Base-by-base conservation (phyloP, 2,888 invertebrate species). In the Harpalus rufipes region DNA sequence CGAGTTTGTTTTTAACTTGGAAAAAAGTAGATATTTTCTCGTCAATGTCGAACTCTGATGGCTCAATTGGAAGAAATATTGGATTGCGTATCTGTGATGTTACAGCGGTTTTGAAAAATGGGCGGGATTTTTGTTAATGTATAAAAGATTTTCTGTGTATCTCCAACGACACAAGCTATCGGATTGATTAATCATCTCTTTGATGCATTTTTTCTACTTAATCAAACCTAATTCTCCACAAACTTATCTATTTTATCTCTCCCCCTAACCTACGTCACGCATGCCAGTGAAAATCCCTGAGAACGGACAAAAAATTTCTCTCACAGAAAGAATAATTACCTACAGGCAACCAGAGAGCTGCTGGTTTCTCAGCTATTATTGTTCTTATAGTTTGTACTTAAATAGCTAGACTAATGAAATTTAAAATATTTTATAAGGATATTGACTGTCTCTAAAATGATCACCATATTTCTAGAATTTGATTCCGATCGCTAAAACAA, bases 41-140 rank as follows among this genome's bases (percentile, higher is more conserved):
- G 76, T 44, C 51, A 76, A 44, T 14, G 21, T 76, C 51, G 76
- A 44, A n/a, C 16, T 16, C 76, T 18, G 51, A 76, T 76, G 21
- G 56, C 76, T 76, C 76, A 76, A 76, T 76, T 51, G 51, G 51
- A 76, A 44, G 76, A 76, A 56, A 56, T 76, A 76, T 76, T 56
- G 76, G 68, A 68, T 68, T 68, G 14, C 16, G 68, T 68, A 68
- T 68, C 68, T 32, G 41, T 25, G 63, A 25, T 18, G 25, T 1
- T 25, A 68, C 41, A n/a, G 8, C n/a, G 68, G 41, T 32, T 68
- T 68, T 68, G 68, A 68, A 68, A 68, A 68, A 68, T 68, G 39
- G 41, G 39, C 63, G 21, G 41, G 41, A 68, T 63, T 68, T 68
- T 68, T 68, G 68, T 68, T 14, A 68, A 68, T 68, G 68, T 68